phyloP scores from a whole-genome alignment of 2,113 vertebrate genomes.

The Tiliqua scincoides region DNA sequence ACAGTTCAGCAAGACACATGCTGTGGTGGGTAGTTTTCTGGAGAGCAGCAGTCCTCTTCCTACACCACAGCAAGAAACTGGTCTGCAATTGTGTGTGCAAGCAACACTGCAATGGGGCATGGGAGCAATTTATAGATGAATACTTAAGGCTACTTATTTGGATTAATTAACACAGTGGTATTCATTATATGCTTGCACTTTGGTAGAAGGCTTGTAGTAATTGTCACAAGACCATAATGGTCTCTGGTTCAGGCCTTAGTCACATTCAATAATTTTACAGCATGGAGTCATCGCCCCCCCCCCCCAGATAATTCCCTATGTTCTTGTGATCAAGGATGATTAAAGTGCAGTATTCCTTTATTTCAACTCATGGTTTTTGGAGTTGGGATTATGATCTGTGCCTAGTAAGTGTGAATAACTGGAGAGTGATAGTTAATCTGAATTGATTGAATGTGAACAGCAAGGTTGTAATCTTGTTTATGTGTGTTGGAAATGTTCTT shows the following conservation, averaged over 20 bases:
- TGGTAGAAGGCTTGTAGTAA: neutral
- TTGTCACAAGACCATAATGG: neutral
- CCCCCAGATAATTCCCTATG: neutral
- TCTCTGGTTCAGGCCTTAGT: neutral
- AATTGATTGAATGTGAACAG: neutral
- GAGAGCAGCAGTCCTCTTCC: neutral
- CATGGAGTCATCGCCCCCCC: too few species aligned
- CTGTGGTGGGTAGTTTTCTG: neutral
- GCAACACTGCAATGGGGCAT: neutral
- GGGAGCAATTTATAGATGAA: neutral
- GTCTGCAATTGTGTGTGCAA: too few species aligned
- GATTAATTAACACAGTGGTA: neutral
- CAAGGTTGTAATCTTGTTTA: neutral
- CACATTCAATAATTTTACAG: neutral
- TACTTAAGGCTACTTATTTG: neutral
- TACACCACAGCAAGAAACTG: neutral
- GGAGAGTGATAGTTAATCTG: neutral
- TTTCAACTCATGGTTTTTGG: neutral
- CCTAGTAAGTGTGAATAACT: neutral
- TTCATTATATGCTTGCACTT: neutral
- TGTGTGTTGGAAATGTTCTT: neutral
- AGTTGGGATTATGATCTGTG: neutral
- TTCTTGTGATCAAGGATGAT: neutral
- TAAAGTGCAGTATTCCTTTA: neutral
- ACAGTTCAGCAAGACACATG: neutral